These are phyloP conservation scores for Cryptoprocta ferox DNA, from an alignment of 2,797 vertebrate genomes.

Conservation along the genomic window DNA sequence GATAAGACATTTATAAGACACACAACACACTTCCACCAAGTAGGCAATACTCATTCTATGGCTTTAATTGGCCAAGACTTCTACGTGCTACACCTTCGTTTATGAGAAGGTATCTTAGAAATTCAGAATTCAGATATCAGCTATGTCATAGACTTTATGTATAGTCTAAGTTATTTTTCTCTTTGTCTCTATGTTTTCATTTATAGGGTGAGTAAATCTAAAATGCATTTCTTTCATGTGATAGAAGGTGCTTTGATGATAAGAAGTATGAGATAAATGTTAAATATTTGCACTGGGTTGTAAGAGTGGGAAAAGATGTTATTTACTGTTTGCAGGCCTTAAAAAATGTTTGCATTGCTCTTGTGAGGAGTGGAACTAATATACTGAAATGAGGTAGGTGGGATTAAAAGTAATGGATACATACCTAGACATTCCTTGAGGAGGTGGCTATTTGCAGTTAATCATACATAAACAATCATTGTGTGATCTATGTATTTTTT, in stretches of 20 bases:
- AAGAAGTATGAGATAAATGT: constrained; percentile 25
- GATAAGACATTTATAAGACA: not conserved
- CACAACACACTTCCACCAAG: not conserved
- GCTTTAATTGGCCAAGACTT: not conserved
- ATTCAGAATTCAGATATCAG: constrained; percentile 34
- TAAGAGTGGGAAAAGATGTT: not conserved
- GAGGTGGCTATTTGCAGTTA: not conserved
- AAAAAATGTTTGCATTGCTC: not conserved
- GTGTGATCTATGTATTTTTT: constrained; percentile 4
- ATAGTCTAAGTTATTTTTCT: not conserved
- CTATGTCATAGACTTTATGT: not conserved
- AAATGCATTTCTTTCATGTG: constrained; percentile 8
- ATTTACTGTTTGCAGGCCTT: not conserved
- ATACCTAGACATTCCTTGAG: not conserved
- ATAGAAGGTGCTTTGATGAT: constrained; percentile 45
- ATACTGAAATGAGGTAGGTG: not conserved
- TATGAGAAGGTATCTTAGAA: not conserved
- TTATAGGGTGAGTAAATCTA: not conserved
- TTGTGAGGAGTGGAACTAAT: not conserved
- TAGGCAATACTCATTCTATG: not conserved
- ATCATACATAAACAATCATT: constrained; percentile 27
- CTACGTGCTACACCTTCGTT: not conserved
- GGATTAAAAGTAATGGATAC: not conserved
- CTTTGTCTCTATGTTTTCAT: not conserved
- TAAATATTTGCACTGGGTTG: constrained; percentile 42